These are phyloP conservation scores for Vulpes ferrilata DNA, from an alignment of 2,113 vertebrate genomes.

Conservation along the genomic window DNA sequence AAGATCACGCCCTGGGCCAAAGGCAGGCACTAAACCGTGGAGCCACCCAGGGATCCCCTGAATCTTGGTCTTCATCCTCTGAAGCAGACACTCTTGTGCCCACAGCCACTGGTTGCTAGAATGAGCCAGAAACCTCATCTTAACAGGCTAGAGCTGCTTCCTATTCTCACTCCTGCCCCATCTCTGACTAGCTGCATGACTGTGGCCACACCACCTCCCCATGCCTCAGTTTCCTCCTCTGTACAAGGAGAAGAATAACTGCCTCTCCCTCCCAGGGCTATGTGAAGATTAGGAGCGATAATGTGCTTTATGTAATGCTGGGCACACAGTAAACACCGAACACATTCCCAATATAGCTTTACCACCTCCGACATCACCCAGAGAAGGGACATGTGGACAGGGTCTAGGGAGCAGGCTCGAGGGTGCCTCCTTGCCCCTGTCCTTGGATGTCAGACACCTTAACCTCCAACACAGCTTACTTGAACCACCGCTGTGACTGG, in stretches of 20 bases:
- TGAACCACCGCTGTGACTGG: fast-evolving
- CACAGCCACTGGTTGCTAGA: not conserved
- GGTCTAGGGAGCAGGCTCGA: not conserved
- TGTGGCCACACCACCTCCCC: fast-evolving
- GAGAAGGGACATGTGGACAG: fast-evolving
- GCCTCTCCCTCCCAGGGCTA: not conserved
- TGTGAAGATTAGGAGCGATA: not conserved
- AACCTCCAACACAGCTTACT: not conserved
- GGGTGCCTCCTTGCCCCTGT: fast-evolving
- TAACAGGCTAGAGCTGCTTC: not conserved
- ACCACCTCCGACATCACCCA: fast-evolving
- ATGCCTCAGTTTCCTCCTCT: not conserved
- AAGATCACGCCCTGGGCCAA: no score
- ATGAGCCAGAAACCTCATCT: not conserved
- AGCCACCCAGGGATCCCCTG: not conserved
- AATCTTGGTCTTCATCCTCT: not conserved
- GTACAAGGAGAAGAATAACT: not conserved
- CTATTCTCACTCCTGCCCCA: not conserved
- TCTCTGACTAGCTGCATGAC: fast-evolving
- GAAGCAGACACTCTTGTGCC: not conserved
- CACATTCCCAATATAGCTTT: fast-evolving
- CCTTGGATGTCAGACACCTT: not conserved
- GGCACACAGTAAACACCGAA: fast-evolving
- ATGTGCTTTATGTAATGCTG: not conserved
- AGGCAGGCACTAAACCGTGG: no score